Base-by-base conservation (phyloP, 1,140 invertebrate genomes). In the Megathymus violae region DNA sequence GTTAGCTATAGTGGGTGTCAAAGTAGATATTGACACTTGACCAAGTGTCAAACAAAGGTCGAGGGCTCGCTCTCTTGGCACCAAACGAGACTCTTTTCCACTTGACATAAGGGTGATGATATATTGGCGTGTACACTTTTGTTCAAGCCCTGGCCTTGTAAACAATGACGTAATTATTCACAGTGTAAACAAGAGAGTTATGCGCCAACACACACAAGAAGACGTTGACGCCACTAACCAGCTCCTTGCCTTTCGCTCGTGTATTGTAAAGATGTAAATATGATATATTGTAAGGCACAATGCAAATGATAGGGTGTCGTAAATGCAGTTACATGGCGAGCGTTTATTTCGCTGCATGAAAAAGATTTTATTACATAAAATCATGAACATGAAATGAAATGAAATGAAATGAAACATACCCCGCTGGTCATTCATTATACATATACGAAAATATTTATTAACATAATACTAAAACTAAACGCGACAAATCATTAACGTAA, bases 1-100 rank as follows among this genome's bases (percentile, higher is more conserved):
- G 19, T 5, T 3, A 22, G 19, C 19, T 22, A 22, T 22, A 52
- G 50, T 38, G 38, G 9, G 50, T 41, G 50, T 54, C 17, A 41
- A 25, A 40, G 15, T 54, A 11, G 10, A 0, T 54, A 54, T 59
- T 58, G 60, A 51, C 25, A 67, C 27, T 74, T 67, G 59, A 27
- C 47, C n/a, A n/a, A n/a, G n/a, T n/a, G n/a, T n/a, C n/a, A n/a
- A n/a, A n/a, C n/a, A n/a, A n/a, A n/a, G n/a, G n/a, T n/a, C n/a
- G n/a, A n/a, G n/a, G n/a, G n/a, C n/a, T n/a, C n/a, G n/a, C n/a
- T n/a, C n/a, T n/a, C n/a, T n/a, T n/a, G n/a, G n/a, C n/a, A n/a
- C n/a, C n/a, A n/a, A n/a, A n/a, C n/a, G n/a, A n/a, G n/a, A n/a
- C n/a, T n/a, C n/a, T 61, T 27, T 48, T n/a, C 19, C 27, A 43